Evolutionary conservation across 2,113 vertebrate genomes (phyloP), one percentile per base, ranked within the genome.

Genomic region (Silurus glanis): DNA sequence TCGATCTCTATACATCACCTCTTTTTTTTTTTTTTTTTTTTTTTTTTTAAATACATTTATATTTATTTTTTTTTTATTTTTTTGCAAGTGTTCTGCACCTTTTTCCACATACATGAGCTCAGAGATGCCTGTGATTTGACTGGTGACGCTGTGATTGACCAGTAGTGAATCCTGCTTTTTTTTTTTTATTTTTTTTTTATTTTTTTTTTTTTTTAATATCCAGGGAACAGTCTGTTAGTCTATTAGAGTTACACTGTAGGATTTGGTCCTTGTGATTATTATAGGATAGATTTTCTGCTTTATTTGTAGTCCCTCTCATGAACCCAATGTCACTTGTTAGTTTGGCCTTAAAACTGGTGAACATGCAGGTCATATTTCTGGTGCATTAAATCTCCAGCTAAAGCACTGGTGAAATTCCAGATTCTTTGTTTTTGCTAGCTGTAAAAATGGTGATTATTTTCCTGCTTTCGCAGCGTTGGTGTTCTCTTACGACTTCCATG

Each of bases 401-500:
- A 37, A 47, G 37, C 69, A 71, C 69, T 19, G 9, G 69, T 19
- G 37, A 8, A 19, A 3, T 37, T 2, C 7, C 9, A 45, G 66
- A 1, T 67, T 19, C 25, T 0, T 72, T 5, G 37, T 72, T 72
- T 4, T 72, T 19, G 14, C 4, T 21, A 1, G 16, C 16, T 47
- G 21, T 19, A 74, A 74, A 49, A 74, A 23, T 74, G 19, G 19
- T 74, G 19, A 12, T 51, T 28, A 45, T 79, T 17, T 74, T 47
- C 37, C 19, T 25, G 84, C n/a, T 61, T 72, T 61, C 7, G 85
- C 67, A 99, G 98, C 98, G 23, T 95, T 99, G 93, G 97, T 99
- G 90, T 99, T 99, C 95, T 98, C 97, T 0, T 99, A 99, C 82
- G 98, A 99, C 93, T 99, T 99, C 93, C 97, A 99, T 83, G 98